Evolutionary conservation across 2,797 vertebrate species (phyloP).

Genomic region (Sciaenops ocellatus): DNA sequence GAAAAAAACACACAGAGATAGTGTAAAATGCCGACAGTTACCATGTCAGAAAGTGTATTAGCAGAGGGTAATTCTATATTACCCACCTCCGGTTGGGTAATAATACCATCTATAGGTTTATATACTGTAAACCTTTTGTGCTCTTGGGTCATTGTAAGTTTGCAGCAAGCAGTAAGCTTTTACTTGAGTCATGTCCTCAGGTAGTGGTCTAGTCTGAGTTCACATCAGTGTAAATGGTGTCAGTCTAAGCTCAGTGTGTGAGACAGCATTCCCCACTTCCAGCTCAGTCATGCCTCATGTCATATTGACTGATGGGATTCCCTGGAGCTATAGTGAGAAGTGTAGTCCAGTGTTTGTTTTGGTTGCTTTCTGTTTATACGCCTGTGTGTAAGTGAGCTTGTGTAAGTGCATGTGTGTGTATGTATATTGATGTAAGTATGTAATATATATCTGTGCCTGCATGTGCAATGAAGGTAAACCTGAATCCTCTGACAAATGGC

Average conservation of each 20-base stretch:
- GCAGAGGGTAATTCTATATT: constrained; percentile 21
- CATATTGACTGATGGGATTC: constrained; percentile 83
- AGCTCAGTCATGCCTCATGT: constrained; percentile 81
- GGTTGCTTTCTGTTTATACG: constrained; percentile 74
- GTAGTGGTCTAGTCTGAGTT: constrained; percentile 65
- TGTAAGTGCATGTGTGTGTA: constrained; percentile 41
- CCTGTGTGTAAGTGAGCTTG: constrained; percentile 52
- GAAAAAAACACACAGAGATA: constrained; percentile 26
- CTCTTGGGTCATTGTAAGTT: constrained; percentile 42
- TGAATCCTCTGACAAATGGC: constrained; percentile 58
- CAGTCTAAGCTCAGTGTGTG: constrained; percentile 67
- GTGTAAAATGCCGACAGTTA: constrained; percentile 43
- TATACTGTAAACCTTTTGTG: constrained; percentile 44
- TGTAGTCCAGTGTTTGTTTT: constrained; percentile 79
- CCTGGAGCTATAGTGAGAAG: constrained; percentile 76
- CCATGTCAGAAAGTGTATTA: constrained; percentile 32
- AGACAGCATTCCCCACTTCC: constrained; percentile 78
- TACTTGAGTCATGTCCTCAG: constrained; percentile 58
- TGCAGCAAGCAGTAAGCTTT: constrained; percentile 43
- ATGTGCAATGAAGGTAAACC: constrained; percentile 54
- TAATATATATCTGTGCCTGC: constrained; percentile 40
- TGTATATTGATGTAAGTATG: constrained; percentile 40
- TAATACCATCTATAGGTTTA: constrained; percentile 7
- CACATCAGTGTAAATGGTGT: constrained; percentile 73
- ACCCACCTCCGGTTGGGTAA: constrained; percentile 5